These are phyloP conservation scores for Heliothis subflexa DNA, from an alignment of 1,140 invertebrate genomes.

Conservation along the genomic window DNA sequence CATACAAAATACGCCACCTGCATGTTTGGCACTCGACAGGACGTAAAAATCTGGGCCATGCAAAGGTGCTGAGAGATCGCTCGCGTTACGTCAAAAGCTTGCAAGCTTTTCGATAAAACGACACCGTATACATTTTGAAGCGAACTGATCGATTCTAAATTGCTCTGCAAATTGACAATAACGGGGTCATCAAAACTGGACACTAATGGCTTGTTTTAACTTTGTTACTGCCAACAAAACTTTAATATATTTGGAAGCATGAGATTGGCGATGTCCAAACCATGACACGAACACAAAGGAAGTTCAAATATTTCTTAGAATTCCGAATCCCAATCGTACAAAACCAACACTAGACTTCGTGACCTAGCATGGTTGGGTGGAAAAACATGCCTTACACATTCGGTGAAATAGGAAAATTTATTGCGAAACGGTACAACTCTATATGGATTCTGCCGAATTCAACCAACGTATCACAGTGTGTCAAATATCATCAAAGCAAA, in stretches of 20 bases:
- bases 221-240: slow-evolving; percentile 8
- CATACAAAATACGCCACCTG: slow-evolving; percentile 45
- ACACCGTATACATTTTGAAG: slow-evolving; percentile 35
- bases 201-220: not conserved
- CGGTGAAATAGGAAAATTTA: slow-evolving; percentile 37
- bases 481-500: slow-evolving; percentile 45
- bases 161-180: slow-evolving; percentile 19
- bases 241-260: not conserved
- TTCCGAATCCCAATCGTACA: slow-evolving; percentile 5
- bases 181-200: not conserved
- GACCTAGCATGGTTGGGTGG: slow-evolving; percentile 16
- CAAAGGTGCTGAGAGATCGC: slow-evolving; percentile 39
- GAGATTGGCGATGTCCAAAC: not conserved
- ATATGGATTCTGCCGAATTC: slow-evolving; percentile 26
- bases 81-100: slow-evolving; percentile 11
- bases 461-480: slow-evolving; percentile 27
- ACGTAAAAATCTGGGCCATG: slow-evolving; percentile 45
- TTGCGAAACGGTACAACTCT: slow-evolving; percentile 17
- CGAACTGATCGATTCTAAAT: slow-evolving; percentile 37
- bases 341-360: slow-evolving; percentile 16
- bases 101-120: slow-evolving; percentile 25
- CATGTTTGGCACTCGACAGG: slow-evolving; percentile 40
- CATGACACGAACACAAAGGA: slow-evolving; percentile 5
- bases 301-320: slow-evolving; percentile 33
- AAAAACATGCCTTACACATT: slow-evolving; percentile 1